These are phyloP conservation scores for Coracopsis vasa DNA, from an alignment of 2,113 vertebrate genomes.

Conservation along the genomic window DNA sequence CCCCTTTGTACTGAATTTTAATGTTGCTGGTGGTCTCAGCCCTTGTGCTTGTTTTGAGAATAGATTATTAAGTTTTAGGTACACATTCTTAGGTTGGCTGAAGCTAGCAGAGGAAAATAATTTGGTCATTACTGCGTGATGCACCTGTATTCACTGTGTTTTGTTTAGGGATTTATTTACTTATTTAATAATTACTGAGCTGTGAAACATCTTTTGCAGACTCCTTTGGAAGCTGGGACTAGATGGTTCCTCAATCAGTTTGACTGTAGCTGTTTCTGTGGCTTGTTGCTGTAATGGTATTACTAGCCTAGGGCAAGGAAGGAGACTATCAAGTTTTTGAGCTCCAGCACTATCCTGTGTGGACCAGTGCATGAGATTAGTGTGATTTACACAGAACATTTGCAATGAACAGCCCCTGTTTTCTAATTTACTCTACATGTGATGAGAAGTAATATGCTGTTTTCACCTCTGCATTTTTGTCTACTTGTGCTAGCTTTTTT, in stretches of 20 bases:
- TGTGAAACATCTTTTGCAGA: not conserved
- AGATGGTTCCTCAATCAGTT: not conserved
- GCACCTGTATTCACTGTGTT: not conserved
- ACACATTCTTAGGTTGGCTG: not conserved
- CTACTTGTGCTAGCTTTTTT: not conserved
- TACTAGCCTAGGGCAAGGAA: not conserved
- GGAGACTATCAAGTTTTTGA: not conserved
- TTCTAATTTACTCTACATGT: not conserved
- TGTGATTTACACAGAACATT: not conserved
- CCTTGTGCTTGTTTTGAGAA: not conserved
- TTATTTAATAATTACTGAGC: not conserved
- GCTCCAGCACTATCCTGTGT: not conserved
- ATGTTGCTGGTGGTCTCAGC: not conserved
- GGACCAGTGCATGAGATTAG: not conserved
- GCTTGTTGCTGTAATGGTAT: not conserved
- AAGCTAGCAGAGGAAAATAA: not conserved
- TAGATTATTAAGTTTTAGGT: not conserved
- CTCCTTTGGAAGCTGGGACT: not conserved
- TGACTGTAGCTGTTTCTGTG: not conserved
- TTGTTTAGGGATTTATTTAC: not conserved
- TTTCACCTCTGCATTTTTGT: not conserved
- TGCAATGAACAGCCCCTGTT: not conserved
- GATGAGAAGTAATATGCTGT: not conserved
- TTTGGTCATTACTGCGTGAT: rapidly evolving
- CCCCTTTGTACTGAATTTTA: not conserved